phyloP scores from a whole-genome alignment of 2,888 invertebrate species.

The Prosopocoilus inquinatus region DNA sequence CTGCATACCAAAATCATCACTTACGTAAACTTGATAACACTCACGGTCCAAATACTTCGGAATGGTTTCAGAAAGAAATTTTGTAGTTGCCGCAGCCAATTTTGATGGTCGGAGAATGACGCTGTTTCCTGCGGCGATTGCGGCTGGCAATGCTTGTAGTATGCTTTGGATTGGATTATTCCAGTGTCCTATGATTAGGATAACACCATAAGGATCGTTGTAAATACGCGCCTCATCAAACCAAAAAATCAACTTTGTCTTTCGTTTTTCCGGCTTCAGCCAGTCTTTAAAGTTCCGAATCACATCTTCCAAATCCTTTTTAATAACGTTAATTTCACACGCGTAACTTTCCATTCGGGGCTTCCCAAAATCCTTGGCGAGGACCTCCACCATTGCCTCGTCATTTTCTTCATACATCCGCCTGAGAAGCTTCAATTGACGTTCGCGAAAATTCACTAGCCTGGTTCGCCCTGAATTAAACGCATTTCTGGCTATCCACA shows the following conservation, averaged over 20 bases:
- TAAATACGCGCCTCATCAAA: slow-evolving; percentile 40
- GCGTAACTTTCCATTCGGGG: slow-evolving; percentile 74
- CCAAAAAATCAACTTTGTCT: slow-evolving; percentile 20
- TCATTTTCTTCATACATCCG: slow-evolving; percentile 79
- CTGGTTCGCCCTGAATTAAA: slow-evolving; percentile 81
- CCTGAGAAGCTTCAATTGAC: slow-evolving; percentile 72
- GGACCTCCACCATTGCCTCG: slow-evolving; percentile 67
- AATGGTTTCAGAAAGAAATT: slow-evolving; percentile 51
- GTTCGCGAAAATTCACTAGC: slow-evolving; percentile 72
- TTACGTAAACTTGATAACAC: slow-evolving; percentile 69
- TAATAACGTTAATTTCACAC: slow-evolving; percentile 66
- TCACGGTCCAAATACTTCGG: slow-evolving; percentile 86
- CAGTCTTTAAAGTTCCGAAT: slow-evolving; percentile 24
- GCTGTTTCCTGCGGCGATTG: slow-evolving; percentile 91
- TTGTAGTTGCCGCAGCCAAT: slow-evolving; percentile 63
- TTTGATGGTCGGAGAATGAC: slow-evolving; percentile 93
- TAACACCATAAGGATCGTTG: slow-evolving; percentile 92
- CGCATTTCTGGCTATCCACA: slow-evolving; percentile 62
- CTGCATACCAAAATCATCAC: slow-evolving; percentile 11
- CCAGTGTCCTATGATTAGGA: slow-evolving; percentile 90
- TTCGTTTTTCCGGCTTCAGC: slow-evolving; percentile 21
- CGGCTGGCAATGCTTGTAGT: slow-evolving; percentile 77
- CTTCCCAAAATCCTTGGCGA: slow-evolving; percentile 76
- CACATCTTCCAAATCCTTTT: slow-evolving; percentile 24
- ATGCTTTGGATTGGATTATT: slow-evolving; percentile 91